Evolutionary conservation across 2,113 vertebrate species (phyloP), one percentile per base, ranked within the genome.

Genomic region (Cathartes aura): DNA sequence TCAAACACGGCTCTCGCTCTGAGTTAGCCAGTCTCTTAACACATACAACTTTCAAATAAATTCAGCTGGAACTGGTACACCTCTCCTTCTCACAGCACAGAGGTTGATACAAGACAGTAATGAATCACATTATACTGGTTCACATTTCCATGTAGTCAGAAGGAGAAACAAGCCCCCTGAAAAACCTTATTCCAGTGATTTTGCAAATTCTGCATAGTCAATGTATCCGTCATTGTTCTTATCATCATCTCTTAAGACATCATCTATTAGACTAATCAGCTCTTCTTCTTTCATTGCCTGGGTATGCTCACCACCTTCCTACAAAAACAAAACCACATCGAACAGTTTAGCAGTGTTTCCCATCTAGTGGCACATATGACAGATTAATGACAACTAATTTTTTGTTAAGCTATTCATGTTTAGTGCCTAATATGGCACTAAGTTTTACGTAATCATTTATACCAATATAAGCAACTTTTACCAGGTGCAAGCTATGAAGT

Each of bases 171-270:
- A 85, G 87, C 56, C 67, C 62, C 73, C 38, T 50, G 40, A 45
- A 58, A 64, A 73, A 60, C 12, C 67, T 98, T 98, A 99, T 94
- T 99, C 99, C 91, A 99, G 98, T 13, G 99, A 99, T 94, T 99
- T 99, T 84, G 99, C 99, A 74, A 99, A 99, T 95, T 99, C 99
- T 20, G 99, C 99, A 55, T 99, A 99, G 97, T 99, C 99, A 52
- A 99, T 99, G 95, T 99, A 99, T 27, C 99, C 99, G 0, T 99
- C 99, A 2, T 99, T 99, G 98, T 99, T 99, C 96, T 99, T 99
- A 97, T 99, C 99, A 48, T 99, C 99, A 15, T 99, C 99, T 93
- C 89, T 98, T 90, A 99, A 98, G 68, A 99, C 99, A 8, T 99
- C 99, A 63, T 99, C 99, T 64, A 99, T 99, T 72, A 99, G 98